Evolutionary conservation across 2,888 invertebrate species (phyloP).

Genomic region (Bellardia bayeri): DNA sequence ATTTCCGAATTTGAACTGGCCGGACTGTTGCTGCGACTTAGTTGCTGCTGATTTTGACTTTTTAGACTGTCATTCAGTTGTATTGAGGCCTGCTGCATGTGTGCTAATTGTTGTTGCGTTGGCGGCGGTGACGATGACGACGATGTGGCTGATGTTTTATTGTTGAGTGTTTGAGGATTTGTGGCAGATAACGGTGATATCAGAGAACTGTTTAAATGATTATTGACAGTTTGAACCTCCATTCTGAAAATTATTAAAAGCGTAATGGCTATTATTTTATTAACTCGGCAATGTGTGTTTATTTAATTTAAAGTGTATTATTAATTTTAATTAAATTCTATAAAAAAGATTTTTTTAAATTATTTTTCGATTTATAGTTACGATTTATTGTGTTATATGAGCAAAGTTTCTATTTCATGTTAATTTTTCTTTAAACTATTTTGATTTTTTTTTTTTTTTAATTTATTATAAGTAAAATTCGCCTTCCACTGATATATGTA

Average conservation of each 20-base stretch:
- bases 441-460: too few relatives aligned
- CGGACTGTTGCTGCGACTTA: constrained; percentile 87
- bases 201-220: constrained; percentile 78
- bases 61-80: constrained; percentile 71
- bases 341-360: too few relatives aligned
- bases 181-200: constrained; percentile 75
- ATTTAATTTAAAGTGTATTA: too few relatives aligned
- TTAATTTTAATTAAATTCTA: too few relatives aligned
- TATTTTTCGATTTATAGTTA: too few relatives aligned
- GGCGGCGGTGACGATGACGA: constrained; percentile 64
- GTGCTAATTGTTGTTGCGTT: constrained; percentile 43
- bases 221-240: constrained; percentile 82
- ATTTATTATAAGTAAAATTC: too few relatives aligned
- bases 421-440: too few relatives aligned
- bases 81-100: constrained; percentile 69
- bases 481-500: too few relatives aligned
- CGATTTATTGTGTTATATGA: too few relatives aligned
- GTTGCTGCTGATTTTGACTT: constrained; percentile 41
- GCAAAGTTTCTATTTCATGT: too few relatives aligned
- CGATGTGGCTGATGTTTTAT: constrained; percentile 51
- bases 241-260: constrained; percentile 76
- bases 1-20: constrained; percentile 87
- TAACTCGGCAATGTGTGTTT: background rate
- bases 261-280: background rate
- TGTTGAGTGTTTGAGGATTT: constrained; percentile 73